Evolutionary conservation across 2,888 invertebrate genomes (phyloP), one percentile per base, ranked within the genome.

Genomic region (Oscheius sp.): DNA sequence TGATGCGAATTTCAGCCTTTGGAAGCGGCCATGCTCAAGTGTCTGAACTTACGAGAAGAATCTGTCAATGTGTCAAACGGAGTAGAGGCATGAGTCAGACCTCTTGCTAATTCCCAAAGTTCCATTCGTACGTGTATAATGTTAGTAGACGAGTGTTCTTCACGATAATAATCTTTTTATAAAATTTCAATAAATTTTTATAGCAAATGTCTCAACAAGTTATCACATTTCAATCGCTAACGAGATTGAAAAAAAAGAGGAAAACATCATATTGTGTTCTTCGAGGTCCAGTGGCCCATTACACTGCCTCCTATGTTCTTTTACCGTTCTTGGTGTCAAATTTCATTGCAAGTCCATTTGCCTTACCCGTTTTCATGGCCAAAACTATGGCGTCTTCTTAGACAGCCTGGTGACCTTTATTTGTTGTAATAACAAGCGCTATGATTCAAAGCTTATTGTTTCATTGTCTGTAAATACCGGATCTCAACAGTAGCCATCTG

Each of bases 11-110:
- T 61, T 61, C 43, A 61, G 63, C 66, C 66, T 7, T 25, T 66
- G 49, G 66, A 66, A 29, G 27, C 21, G 18, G 25, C 52, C 0
- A 66, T 66, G 66, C 49, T 66, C 52, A 66, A 66, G 66, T 49
- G 23, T 49, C 66, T 66, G 2, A 29, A 49, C 29, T 23, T 66
- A n/a, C 66, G 66, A 7, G 66, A 66, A n/a, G 52, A 23, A 21
- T 12, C 6, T 13, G 18, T 52, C 18, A 41, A 43, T 12, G 43
- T 43, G 21, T 27, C 29, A 29, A 61, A 61, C 45, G 61, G 61
- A 41, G 61, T 43, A 18, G 61, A 61, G 23, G 61, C 61, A 43
- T 61, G 41, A 21, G n/a, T 21, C n/a, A 61, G 13, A 43, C 41
- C 13, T 58, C n/a, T 13, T 58, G n/a, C 13, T 13, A 13, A 43